Conservation (phyloP, 2,888 invertebrate species). For the Platynereis dumerilii region DNA sequence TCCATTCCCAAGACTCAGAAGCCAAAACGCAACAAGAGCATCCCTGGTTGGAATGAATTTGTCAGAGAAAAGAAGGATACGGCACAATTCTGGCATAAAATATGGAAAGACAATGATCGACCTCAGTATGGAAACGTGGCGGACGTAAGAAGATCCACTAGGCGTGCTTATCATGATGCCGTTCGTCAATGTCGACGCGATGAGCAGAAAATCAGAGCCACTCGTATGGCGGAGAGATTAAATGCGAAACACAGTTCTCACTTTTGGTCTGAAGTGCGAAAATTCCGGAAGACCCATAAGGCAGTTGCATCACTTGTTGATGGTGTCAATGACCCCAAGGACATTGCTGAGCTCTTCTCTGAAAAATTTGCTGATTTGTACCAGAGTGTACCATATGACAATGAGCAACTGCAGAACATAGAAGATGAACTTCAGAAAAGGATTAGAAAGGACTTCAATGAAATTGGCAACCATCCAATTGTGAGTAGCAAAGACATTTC, state of each 20-base stretch:
- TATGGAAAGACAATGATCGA: background rate
- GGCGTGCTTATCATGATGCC: background rate
- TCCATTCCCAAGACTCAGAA: constrained; percentile 1
- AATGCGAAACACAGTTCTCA: background rate
- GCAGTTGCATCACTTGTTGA: background rate
- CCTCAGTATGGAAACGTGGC: background rate
- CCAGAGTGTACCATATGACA: background rate
- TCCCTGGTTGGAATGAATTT: constrained; percentile 2
- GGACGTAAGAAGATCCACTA: background rate
- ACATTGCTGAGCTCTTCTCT: background rate
- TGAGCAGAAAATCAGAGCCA: background rate
- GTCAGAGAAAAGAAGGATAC: background rate
- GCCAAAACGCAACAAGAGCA: background rate
- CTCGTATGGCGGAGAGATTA: background rate
- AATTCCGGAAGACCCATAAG: background rate
- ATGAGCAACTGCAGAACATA: background rate
- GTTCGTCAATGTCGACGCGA: background rate
- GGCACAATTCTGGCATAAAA: background rate
- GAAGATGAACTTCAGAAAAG: background rate
- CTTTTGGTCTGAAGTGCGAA: background rate
- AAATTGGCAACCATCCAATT: background rate
- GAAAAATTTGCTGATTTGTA: background rate
- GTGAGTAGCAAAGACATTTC: background rate
- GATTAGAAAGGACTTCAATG: background rate
- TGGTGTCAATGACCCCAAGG: background rate